Evolutionary conservation across 2,888 invertebrate genomes (phyloP), one percentile per base, ranked within the genome.

Genomic region (Drosophila limbata): DNA sequence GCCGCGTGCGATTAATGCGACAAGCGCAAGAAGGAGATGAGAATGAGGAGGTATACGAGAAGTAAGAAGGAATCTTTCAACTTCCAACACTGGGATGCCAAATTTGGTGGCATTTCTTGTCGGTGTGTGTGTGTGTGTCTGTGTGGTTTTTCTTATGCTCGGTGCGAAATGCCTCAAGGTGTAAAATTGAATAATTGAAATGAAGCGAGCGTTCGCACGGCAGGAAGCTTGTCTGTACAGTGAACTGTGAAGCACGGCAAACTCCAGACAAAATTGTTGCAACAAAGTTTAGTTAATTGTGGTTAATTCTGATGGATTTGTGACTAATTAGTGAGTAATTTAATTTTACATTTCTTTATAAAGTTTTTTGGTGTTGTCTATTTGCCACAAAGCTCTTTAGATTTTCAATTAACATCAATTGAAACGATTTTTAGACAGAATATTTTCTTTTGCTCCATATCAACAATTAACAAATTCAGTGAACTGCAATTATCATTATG

Each of bases 121-220:
- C 1, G 4, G 13, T 35, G 2, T 37, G 39, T 53, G n/a, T 39
- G n/a, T 37, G 11, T 64, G 28, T 64, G 31, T 70, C 13, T 37
- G 56, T 50, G 37, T 65, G 66, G 70, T 67, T 67, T 72, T 62
- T 76, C 51, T 35, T 60, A 55, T 44, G 61, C 64, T 55, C 67
- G 57, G 78, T 71, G 66, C 61, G 70, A 85, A 81, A 87, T 90
- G 90, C 90, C 90, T 81, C 85, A 89, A 90, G 90, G 90, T 90
- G 90, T 85, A 90, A 89, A 90, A 89, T 90, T 90, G 87, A 90
- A 90, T 89, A 90, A 89, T 90, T 90, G 84, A 89, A 90, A 90
- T 81, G 76, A 79, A 81, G 87, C 79, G 80, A 76, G 71, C 33
- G 51, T 33, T 59, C 25, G 25, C 10, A 44, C 61, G 13, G 50